Evolutionary conservation across 2,888 invertebrate genomes (phyloP).

Genomic region (Hypsopygia costalis): DNA sequence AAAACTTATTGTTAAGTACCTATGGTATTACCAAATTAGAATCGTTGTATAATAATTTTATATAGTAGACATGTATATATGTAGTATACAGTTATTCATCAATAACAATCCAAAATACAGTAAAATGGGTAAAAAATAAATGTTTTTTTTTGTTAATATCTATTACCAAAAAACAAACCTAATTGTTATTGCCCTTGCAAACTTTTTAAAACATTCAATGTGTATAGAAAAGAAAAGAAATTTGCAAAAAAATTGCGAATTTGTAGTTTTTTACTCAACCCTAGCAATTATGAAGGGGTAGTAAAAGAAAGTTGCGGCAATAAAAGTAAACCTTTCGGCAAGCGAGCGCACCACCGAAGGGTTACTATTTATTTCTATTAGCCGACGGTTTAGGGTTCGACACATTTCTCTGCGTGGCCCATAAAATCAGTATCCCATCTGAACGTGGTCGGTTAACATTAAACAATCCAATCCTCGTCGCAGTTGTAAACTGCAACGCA

Average conservation of each 20-base stretch:
- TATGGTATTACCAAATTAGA: too few relatives aligned
- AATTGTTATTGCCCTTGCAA: constrained; percentile 10
- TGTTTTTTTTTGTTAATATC: not conserved
- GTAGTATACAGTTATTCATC: too few relatives aligned
- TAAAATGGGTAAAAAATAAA: too few relatives aligned
- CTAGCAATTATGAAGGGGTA: constrained; percentile 71
- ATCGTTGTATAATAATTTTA: too few relatives aligned
- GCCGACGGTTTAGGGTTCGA: constrained; percentile 52
- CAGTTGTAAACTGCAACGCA: constrained; percentile 57
- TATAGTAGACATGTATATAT: too few relatives aligned
- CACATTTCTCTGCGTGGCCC: constrained; percentile 41
- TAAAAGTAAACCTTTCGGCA: constrained; percentile 77
- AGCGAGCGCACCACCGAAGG: constrained; percentile 68
- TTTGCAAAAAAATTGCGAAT: constrained; percentile 46
- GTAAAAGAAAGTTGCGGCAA: constrained; percentile 69
- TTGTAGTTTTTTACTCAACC: constrained; percentile 54
- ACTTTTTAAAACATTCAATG: constrained; percentile 17
- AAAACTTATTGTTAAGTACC: too few relatives aligned
- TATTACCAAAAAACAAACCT: not conserved
- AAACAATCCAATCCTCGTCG: constrained; percentile 38
- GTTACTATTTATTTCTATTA: constrained; percentile 73
- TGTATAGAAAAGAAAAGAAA: constrained; percentile 34
- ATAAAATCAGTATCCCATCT: constrained; percentile 48
- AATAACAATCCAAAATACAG: too few relatives aligned
- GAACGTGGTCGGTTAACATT: constrained; percentile 38